Evolutionary conservation across 2,888 invertebrate species (phyloP), one percentile per base, ranked within the genome.

Genomic region (Macaria notata): DNA sequence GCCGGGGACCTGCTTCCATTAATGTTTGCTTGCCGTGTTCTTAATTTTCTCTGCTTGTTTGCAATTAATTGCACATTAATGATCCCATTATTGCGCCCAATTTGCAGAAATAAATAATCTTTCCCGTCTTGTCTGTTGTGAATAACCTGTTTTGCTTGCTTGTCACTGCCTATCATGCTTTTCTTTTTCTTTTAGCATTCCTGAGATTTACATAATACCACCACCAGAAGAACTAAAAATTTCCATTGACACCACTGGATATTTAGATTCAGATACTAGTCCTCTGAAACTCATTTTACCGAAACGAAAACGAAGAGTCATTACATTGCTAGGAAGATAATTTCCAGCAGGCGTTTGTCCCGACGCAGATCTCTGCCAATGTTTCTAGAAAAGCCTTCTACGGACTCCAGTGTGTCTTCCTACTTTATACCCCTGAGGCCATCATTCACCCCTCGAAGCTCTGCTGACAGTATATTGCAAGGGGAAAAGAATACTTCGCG

Each of bases 1-100:
- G 9, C n/a, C 43, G 41, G 36, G 30, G 72, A 84, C 88, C 88
- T 88, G 88, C 88, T 88, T 88, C 88, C 88, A 86, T 86, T 77
- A 62, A 61, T 9, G 36, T 61, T 62, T 60, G 65, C 69, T 71
- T 70, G 9, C 46, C 42, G 9, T 39, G 31, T 33, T 3, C 51
- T 56, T 63, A 47, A 48, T 58, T 56, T 64, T 45, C n/a, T n/a
- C n/a, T n/a, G n/a, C n/a, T n/a, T n/a, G n/a, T n/a, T n/a, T n/a
- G n/a, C n/a, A n/a, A n/a, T n/a, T n/a, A n/a, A n/a, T n/a, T n/a
- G n/a, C n/a, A n/a, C n/a, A n/a, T n/a, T n/a, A n/a, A n/a, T n/a
- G n/a, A n/a, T n/a, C n/a, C n/a, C n/a, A n/a, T n/a, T n/a, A n/a
- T n/a, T n/a, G n/a, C n/a, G n/a, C n/a, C n/a, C n/a, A n/a, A n/a